These are phyloP conservation scores for Pilophorus perplexus DNA, from an alignment of 2,888 invertebrate species.

Conservation along the genomic window DNA sequence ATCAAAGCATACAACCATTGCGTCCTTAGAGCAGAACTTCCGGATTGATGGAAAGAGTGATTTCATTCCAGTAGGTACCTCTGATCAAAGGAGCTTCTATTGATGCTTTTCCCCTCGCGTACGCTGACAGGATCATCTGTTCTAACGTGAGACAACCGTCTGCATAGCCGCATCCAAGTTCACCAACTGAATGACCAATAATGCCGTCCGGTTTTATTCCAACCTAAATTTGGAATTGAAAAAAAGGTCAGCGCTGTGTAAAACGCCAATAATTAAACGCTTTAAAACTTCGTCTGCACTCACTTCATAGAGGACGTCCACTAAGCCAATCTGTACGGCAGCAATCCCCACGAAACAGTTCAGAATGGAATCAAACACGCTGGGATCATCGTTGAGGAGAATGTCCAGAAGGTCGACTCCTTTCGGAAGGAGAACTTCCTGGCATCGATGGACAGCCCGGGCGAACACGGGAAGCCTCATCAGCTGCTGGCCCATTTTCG, in stretches of 20 bases:
- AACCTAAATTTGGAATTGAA: no score
- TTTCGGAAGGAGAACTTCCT: conserved; percentile 59
- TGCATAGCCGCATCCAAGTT: conserved; percentile 64
- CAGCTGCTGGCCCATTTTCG: conserved; percentile 65
- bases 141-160: conserved; percentile 62
- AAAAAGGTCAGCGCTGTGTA: no score
- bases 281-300: no score
- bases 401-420: conserved; percentile 64
- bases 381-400: conserved; percentile 60
- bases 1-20: background rate
- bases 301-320: conserved; percentile 61
- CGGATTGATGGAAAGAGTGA: background rate
- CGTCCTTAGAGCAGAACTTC: no score
- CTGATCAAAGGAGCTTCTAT: conserved; percentile 52
- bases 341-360: conserved; percentile 73
- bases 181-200: conserved; percentile 68
- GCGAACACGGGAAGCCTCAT: conserved; percentile 69
- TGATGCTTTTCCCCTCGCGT: conserved; percentile 57
- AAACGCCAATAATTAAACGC: no score
- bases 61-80: conserved; percentile 50
- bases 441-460: conserved; percentile 61
- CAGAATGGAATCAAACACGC: conserved; percentile 63
- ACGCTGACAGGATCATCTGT: conserved; percentile 61
- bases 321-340: conserved; percentile 64
- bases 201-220: conserved; percentile 64